Conservation (phyloP, 2,888 invertebrate species). For the Diachrysia chrysitis region DNA sequence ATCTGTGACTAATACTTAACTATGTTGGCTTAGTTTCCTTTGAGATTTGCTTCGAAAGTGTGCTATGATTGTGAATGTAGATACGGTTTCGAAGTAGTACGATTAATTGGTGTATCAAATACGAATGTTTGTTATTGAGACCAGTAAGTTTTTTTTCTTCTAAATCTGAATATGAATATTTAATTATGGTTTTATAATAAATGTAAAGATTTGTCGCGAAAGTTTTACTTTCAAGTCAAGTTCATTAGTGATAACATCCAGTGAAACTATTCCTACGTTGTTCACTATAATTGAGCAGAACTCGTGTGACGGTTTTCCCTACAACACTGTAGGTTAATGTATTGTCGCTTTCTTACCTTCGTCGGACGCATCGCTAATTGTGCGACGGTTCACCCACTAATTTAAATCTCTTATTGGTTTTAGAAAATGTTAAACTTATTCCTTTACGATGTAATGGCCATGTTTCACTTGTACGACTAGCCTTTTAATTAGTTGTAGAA, state of each 20-base stretch:
- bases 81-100: background rate
- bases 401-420: constrained; percentile 79
- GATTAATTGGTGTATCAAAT: background rate
- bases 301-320: constrained; percentile 86
- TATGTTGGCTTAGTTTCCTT: constrained; percentile 12
- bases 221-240: background rate
- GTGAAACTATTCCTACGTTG: constrained; percentile 60
- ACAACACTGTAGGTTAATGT: constrained; percentile 83
- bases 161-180: background rate
- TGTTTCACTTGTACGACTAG: constrained; percentile 72
- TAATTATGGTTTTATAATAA: background rate
- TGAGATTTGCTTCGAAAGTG: constrained; percentile 8
- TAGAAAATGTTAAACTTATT: constrained; percentile 73
- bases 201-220: background rate
- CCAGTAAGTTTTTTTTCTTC: background rate
- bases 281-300: constrained; percentile 83
- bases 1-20: constrained; percentile 22
- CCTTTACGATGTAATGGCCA: constrained; percentile 64
- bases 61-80: constrained; percentile 11
- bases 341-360: constrained; percentile 85
- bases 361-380: constrained; percentile 84
- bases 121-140: background rate
- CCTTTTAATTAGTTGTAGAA: constrained; percentile 66
- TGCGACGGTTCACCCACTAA: constrained; percentile 85
- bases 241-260: constrained; percentile 50